These are phyloP conservation scores for Penaeus indicus DNA, from an alignment of 1,140 invertebrate genomes.

Conservation along the genomic window DNA sequence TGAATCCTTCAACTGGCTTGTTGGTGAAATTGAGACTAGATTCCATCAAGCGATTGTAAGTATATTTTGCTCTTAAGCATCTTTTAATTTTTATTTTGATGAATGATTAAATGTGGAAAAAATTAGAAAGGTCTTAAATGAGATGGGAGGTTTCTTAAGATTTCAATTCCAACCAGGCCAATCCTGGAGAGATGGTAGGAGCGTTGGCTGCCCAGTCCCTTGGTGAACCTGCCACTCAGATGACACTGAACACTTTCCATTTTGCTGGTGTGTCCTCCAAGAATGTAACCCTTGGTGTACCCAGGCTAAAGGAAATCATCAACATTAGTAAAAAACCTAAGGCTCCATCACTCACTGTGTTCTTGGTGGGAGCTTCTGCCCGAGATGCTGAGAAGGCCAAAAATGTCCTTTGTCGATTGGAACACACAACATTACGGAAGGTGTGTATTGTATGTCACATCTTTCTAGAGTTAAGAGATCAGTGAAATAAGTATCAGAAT, in stretches of 20 bases:
- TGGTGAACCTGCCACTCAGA: slow-evolving; percentile 99
- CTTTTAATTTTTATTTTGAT: background rate
- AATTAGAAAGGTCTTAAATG: background rate
- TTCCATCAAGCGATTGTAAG: slow-evolving; percentile 96
- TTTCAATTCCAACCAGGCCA: slow-evolving; percentile 70
- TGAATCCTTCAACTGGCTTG: slow-evolving; percentile 99
- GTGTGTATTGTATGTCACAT: slow-evolving; percentile 70
- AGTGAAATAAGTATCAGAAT: too few species aligned
- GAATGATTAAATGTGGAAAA: background rate
- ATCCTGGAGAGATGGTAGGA: slow-evolving; percentile 99
- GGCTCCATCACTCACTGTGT: slow-evolving; percentile 98
- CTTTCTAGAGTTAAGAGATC: background rate
- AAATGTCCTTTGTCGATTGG: slow-evolving; percentile 96
- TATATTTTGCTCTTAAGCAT: background rate
- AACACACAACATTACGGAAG: slow-evolving; percentile 97
- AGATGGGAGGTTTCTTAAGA: background rate
- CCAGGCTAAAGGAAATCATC: slow-evolving; percentile 92
- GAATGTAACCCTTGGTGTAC: slow-evolving; percentile 99
- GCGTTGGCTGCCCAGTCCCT: slow-evolving; percentile 98
- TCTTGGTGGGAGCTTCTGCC: slow-evolving; percentile 93
- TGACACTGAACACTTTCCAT: slow-evolving; percentile 99
- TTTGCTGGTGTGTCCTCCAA: slow-evolving; percentile 99
- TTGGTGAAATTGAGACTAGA: slow-evolving; percentile 98
- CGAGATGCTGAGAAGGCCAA: slow-evolving; percentile 99
- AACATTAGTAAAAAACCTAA: slow-evolving; percentile 99